Base-by-base conservation (phyloP, 2,113 vertebrate genomes). In the Calonectris borealis region DNA sequence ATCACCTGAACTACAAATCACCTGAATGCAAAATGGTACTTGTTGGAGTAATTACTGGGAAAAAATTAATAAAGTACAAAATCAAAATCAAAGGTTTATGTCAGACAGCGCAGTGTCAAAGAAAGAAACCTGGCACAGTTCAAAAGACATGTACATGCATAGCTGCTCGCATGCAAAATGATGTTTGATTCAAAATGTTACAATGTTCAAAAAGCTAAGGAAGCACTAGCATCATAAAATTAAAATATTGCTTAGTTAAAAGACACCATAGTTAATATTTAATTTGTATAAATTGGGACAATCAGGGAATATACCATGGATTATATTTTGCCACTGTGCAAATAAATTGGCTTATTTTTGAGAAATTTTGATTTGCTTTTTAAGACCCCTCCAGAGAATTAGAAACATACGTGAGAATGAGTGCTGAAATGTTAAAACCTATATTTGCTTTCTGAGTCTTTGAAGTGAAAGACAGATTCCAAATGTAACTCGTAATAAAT, bases 321-420 rank as follows among this genome's bases (percentile, higher is more conserved):
- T 93, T 92, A 66, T 95, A 88, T 97, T 98, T 97, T 97, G 89
- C 94, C 88, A 86, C 69, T 76, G 61, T 95, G 70, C 93, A 97
- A 97, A 97, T 96, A 97, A 96, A 95, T 97, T 91, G 92, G 84
- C 79, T 97, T 36, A 83, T 88, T 98, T 98, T 93, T 57, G 72
- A 97, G 95, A 97, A 94, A 96, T 96, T 97, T 92, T 88, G 58
- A 97, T 83, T 95, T 96, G 82, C 51, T 96, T 92, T 93, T 86
- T 81, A 77, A 91, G 85, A 93, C 51, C 77, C 71, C 94, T 96
- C 90, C 27, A 36, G 95, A 97, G 97, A 97, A 98, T 98, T 96
- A 97, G 94, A 97, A 98, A 97, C 92, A 96, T 92, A 93, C 61
- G 10, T 95, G 83, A 95, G 70, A 96, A 96, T 96, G 93, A 94